These are phyloP conservation scores for Steromphala cineraria DNA, from an alignment of 2,888 invertebrate species.

Conservation along the genomic window DNA sequence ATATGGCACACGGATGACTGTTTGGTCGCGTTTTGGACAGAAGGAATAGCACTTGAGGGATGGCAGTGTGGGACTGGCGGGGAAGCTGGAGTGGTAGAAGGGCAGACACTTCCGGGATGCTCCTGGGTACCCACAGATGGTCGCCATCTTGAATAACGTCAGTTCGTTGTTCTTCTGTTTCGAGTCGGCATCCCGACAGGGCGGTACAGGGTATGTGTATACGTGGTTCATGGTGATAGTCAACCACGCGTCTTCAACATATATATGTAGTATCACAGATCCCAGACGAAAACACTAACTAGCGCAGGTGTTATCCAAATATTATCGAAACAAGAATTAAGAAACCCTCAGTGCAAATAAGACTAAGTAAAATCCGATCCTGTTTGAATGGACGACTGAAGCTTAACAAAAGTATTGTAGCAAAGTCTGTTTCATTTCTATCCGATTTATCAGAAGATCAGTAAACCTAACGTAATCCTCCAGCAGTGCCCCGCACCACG, in stretches of 20 bases:
- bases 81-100: constrained; percentile 30
- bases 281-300: too few species aligned
- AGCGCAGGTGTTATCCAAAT: too few species aligned
- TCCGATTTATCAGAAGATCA: neutral
- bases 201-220: too few species aligned
- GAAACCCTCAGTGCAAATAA: too few species aligned
- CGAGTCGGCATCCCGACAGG: too few species aligned
- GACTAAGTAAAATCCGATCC: too few species aligned
- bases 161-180: constrained; percentile 21
- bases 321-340: too few species aligned
- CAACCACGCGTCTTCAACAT: too few species aligned
- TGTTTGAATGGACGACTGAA: neutral
- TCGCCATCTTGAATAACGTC: constrained; percentile 13
- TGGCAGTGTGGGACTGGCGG: constrained; percentile 9
- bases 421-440: neutral
- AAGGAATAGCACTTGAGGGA: neutral
- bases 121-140: constrained; percentile 22
- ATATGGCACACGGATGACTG: neutral
- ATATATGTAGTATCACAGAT: too few species aligned
- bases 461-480: neutral
- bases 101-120: constrained; percentile 21
- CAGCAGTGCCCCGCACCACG: too few species aligned
- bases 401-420: neutral
- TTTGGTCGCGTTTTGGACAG: neutral
- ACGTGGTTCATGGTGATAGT: too few species aligned